Conservation (phyloP, 1,140 invertebrate species). For the Caenorhabditis brenneri region DNA sequence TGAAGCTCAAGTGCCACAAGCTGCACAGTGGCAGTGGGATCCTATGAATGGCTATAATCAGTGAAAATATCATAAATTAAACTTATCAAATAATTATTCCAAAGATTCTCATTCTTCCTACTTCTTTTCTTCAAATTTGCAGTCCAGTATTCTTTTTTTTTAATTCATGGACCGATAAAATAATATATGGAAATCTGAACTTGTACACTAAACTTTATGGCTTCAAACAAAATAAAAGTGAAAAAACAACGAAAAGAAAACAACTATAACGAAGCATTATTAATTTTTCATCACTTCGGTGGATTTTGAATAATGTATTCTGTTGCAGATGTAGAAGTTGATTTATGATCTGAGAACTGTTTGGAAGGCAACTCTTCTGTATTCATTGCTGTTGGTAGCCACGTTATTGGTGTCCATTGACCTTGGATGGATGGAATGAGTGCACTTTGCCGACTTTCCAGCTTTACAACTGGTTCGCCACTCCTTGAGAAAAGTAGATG, state of each 20-base stretch:
- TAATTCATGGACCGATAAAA: neutral
- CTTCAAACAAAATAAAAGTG: neutral
- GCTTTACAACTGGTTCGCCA: constrained; percentile 77
- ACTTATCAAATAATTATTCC: neutral
- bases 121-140: neutral
- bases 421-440: constrained; percentile 76
- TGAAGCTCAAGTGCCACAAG: neutral
- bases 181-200: neutral
- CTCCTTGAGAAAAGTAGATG: constrained; percentile 79
- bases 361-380: constrained; percentile 77
- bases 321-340: constrained; percentile 58
- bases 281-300: neutral
- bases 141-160: neutral
- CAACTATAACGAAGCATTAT: neutral
- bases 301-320: constrained; percentile 50
- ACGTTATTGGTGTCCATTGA: constrained; percentile 87
- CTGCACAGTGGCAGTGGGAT: constrained; percentile 37
- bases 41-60: constrained; percentile 28
- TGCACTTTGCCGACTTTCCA: constrained; percentile 79
- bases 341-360: constrained; percentile 54
- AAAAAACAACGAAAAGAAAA: constrained; percentile 1
- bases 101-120: constrained; percentile 4
- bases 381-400: constrained; percentile 79
- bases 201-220: neutral
- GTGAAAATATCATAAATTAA: neutral